Evolutionary conservation across 2,113 vertebrate species (phyloP).

Genomic region (Semicossyphus pulcher): DNA sequence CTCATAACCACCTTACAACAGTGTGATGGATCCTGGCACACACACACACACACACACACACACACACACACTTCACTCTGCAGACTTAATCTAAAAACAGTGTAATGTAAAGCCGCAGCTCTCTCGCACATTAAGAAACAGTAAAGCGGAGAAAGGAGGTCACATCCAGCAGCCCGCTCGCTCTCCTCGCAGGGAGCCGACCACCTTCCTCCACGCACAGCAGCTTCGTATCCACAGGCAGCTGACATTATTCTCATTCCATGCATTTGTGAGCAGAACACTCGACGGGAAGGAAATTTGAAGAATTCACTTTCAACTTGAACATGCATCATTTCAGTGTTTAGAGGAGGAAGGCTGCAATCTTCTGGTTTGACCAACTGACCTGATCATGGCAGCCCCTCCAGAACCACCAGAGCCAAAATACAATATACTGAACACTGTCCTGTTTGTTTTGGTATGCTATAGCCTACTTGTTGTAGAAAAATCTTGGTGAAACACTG

Average conservation of each 20-base stretch:
- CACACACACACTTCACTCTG: not conserved
- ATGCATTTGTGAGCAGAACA: constrained; percentile 49
- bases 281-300: constrained; percentile 29
- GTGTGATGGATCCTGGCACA: constrained; percentile 18
- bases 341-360: not conserved
- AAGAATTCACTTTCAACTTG: constrained; percentile 37
- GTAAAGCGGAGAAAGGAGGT: constrained; percentile 48
- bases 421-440: not conserved
- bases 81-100: constrained; percentile 34
- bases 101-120: constrained; percentile 23
- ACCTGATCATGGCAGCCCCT: not conserved
- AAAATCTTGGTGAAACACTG: not conserved
- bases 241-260: constrained; percentile 45
- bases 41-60: not conserved
- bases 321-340: constrained; percentile 3
- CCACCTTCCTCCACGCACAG: constrained; percentile 10
- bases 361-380: not conserved
- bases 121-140: constrained; percentile 11
- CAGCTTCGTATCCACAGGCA: constrained; percentile 37
- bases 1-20: constrained; percentile 30
- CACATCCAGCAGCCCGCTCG: constrained; percentile 17
- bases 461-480: not conserved
- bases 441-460: not conserved
- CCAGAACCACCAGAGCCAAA: not conserved
- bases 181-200: constrained; percentile 16